Base-by-base conservation (phyloP, 64 coral and sea anemone species). In the Trachythela sp. region DNA sequence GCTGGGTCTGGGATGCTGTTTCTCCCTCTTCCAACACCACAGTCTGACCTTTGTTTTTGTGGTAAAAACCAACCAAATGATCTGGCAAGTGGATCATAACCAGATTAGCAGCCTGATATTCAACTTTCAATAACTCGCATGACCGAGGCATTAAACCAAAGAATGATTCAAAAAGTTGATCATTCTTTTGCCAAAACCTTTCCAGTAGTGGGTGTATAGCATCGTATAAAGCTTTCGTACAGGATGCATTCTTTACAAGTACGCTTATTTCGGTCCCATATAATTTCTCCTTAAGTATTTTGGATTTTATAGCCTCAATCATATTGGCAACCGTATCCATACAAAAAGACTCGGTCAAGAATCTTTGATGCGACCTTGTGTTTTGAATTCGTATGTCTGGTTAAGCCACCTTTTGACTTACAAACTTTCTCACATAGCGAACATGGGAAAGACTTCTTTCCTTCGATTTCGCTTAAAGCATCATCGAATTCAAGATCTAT, bases 41-140 rank as follows among this genome's bases (percentile, higher is more conserved):
- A 70, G 5, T 32, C 24, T 70, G 64, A 32, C 64, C 8, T 22
- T 26, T 32, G 30, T 8, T 70, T 49, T 49, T 49, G 7, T 49
- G 48, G 30, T 70, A 70, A 32, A 32, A 70, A 5, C 8, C 64
- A 26, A 70, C 64, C 64, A 70, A 70, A 70, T 70, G 64, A 70
- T 70, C 64, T 9, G 64, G 64, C 64, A 70, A 32, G 64, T 70
- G 64, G 30, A 70, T 70, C 64, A 70, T 70, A 32, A 70, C 64
- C 64, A 70, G 18, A n/a, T 70, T 70, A 32, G 24, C 24, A 70
- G 64, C 64, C 30, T 70, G 64, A 70, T 26, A 70, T n/a, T 70
- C 20, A n/a, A 22, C 7, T 22, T 8, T n/a, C 30, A 70, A 70
- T 26, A 70, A 22, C 64, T 70, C 64, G 24, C 64, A 70, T 32